These are phyloP conservation scores for Manduca sexta DNA, from an alignment of 1,140 invertebrate genomes.

Conservation along the genomic window DNA sequence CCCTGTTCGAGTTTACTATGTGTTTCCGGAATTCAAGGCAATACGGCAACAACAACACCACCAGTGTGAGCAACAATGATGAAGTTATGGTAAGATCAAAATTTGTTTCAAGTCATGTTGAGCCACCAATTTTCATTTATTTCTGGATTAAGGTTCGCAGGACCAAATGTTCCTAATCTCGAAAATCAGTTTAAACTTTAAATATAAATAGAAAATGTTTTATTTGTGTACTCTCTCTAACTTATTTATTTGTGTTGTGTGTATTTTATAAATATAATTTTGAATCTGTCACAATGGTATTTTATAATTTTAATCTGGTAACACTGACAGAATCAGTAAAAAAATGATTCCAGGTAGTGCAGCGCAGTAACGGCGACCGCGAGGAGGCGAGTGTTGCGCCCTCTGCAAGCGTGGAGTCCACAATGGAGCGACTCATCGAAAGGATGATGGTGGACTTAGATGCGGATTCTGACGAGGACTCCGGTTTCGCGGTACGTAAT, in stretches of 20 bases:
- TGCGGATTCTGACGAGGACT: conserved; percentile 53
- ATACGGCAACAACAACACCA: conserved; percentile 46
- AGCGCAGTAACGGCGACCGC: conserved; percentile 31
- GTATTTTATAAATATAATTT: no score
- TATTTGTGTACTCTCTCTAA: no score
- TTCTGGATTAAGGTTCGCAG: no score
- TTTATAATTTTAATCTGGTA: no score
- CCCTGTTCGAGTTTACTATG: conserved; percentile 50
- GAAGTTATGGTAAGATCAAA: conserved; percentile 46
- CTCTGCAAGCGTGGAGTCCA: conserved; percentile 25
- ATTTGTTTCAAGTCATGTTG: background rate
- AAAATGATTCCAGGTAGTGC: conserved; percentile 36
- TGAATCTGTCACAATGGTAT: no score
- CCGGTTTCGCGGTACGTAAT: conserved; percentile 44
- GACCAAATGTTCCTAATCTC: no score
- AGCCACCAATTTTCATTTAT: no score
- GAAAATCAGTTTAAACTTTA: no score
- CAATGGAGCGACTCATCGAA: conserved; percentile 59
- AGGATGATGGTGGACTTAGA: conserved; percentile 59
- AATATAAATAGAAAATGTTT: no score
- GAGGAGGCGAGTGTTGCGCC: conserved; percentile 17
- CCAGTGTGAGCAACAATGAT: conserved; percentile 41
- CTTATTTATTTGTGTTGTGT: no score
- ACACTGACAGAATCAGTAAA: no score
- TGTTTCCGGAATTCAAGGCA: conserved; percentile 36